A percentile compares a stretch with the other conserved stretches of the same genome.
These are phyloP conservation scores for Cephalopachus bancanus DNA, from an alignment of 2,797 vertebrate genomes.

Conservation along the genomic window DNA sequence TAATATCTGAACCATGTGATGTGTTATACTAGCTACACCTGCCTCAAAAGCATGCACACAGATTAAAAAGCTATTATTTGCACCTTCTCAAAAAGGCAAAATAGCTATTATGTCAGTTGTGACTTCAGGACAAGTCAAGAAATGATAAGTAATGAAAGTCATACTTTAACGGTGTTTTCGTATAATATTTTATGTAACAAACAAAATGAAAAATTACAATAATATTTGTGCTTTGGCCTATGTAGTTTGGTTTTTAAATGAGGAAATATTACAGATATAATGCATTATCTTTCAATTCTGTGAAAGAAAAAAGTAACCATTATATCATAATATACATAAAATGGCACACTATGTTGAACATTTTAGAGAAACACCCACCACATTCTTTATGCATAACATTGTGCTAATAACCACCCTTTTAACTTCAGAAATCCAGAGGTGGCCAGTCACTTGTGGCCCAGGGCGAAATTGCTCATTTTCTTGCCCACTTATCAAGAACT, in stretches of 20 bases:
- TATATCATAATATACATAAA: constrained; percentile 28
- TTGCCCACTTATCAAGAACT: constrained; percentile 43
- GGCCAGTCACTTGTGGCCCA: constrained; percentile 45
- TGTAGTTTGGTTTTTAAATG: constrained; percentile 54
- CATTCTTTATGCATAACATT: constrained; percentile 29
- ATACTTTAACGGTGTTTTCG: neutral
- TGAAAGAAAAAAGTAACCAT: constrained; percentile 60
- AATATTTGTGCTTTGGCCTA: constrained; percentile 49
- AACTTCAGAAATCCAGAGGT: constrained; percentile 20
- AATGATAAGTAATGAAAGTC: constrained; percentile 55
- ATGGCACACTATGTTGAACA: neutral
- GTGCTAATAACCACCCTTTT: constrained; percentile 60
- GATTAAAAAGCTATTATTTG: neutral
- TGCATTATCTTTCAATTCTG: neutral
- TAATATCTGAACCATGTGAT: no score
- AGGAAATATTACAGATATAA: constrained; percentile 39
- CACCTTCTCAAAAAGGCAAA: neutral
- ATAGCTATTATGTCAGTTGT: neutral
- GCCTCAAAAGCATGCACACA: no score
- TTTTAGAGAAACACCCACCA: neutral
- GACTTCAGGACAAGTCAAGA: neutral
- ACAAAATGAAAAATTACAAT: constrained; percentile 64
- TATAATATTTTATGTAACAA: neutral
- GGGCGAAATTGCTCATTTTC: constrained; percentile 58
- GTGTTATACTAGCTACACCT: no score